These are phyloP conservation scores for Discoglossus pictus DNA, from an alignment of 2,797 vertebrate genomes.

Conservation along the genomic window DNA sequence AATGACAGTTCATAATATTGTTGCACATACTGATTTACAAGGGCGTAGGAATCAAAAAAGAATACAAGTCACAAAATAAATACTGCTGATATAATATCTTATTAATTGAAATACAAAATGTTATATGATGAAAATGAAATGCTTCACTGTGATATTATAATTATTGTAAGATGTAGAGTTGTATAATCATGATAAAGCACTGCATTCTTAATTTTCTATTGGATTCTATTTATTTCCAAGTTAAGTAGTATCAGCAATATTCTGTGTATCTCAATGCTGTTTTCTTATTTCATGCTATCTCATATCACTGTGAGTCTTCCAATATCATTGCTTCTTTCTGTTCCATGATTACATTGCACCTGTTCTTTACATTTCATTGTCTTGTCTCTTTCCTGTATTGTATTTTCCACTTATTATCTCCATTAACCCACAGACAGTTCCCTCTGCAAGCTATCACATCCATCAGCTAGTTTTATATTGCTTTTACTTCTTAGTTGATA, in stretches of 20 bases:
- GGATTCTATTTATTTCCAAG: not conserved
- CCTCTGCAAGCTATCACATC: constrained; percentile 50
- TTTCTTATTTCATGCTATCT: constrained; percentile 16
- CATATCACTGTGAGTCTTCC: constrained; percentile 50
- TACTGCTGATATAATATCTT: no score
- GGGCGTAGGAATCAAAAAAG: no score
- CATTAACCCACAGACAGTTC: constrained; percentile 35
- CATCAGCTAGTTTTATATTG: constrained; percentile 52
- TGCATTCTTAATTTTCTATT: no score
- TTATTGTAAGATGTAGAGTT: no score
- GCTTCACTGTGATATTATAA: no score
- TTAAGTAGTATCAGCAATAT: not conserved
- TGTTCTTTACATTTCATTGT: constrained; percentile 24
- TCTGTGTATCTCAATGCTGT: constrained; percentile 9
- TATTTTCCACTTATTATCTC: constrained; percentile 29
- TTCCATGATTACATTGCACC: constrained; percentile 27
- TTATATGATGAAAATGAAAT: no score
- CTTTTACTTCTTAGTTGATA: constrained; percentile 58
- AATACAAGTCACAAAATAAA: no score
- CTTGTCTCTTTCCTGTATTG: constrained; percentile 20
- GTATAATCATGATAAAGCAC: no score
- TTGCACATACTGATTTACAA: no score
- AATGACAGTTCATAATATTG: no score
- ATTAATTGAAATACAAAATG: no score
- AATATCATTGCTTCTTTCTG: constrained; percentile 50